Evolutionary conservation across 2,113 vertebrate genomes (phyloP).

Genomic region (Lutjanus erythropterus): DNA sequence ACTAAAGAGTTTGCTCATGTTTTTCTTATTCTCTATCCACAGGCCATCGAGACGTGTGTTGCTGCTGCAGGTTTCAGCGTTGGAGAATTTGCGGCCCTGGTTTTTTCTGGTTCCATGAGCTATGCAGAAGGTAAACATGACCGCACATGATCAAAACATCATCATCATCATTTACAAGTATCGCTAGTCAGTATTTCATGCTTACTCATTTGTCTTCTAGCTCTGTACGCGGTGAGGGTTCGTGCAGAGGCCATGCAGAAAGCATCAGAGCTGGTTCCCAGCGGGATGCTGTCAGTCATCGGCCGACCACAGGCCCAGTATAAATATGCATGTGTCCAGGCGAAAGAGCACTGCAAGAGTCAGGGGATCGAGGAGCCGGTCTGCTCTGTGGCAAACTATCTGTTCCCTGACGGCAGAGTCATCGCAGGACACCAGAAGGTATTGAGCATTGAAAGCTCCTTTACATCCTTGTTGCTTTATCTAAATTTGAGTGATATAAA

Average conservation of each 20-base stretch:
- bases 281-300: constrained; percentile 94
- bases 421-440: constrained; percentile 95
- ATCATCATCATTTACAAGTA: neutral
- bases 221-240: constrained; percentile 92
- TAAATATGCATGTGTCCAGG: constrained; percentile 88
- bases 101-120: constrained; percentile 93
- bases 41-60: constrained; percentile 93
- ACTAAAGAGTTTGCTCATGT: neutral
- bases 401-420: constrained; percentile 95
- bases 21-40: constrained; percentile 16
- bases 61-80: constrained; percentile 96
- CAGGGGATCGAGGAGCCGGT: constrained; percentile 89
- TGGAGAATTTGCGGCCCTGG: constrained; percentile 95
- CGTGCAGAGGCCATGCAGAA: constrained; percentile 95
- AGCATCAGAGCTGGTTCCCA: constrained; percentile 88
- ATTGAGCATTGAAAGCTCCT: neutral
- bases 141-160: neutral
- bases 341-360: constrained; percentile 89
- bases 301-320: constrained; percentile 88
- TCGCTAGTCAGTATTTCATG: too few species aligned
- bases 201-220: constrained; percentile 67
- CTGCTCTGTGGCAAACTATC: constrained; percentile 91
- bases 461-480: neutral
- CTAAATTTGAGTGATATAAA: neutral
- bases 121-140: constrained; percentile 90